These are phyloP conservation scores for Heliangelus exortis DNA, from an alignment of 2,797 vertebrate species.

Conservation along the genomic window DNA sequence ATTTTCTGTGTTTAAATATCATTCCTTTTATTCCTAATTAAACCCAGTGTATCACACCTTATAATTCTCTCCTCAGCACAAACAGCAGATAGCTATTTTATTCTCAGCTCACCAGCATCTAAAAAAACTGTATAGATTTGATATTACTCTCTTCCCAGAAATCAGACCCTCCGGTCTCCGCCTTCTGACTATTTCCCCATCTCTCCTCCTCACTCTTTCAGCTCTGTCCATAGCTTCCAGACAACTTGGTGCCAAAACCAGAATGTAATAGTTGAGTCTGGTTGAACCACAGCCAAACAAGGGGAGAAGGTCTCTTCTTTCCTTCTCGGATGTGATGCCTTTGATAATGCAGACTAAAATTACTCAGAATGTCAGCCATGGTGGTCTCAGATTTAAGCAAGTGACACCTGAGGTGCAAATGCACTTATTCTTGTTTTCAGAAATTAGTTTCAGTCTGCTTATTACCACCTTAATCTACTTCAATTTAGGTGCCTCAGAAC, in stretches of 20 bases:
- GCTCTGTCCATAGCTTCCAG: slow-evolving; percentile 6
- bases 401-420: neutral
- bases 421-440: neutral
- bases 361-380: neutral
- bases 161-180: neutral
- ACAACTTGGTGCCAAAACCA: slow-evolving; percentile 42
- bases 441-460: slow-evolving; percentile 6
- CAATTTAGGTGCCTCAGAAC: neutral
- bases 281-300: slow-evolving; percentile 13
- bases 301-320: slow-evolving; percentile 1
- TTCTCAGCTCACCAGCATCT: neutral
- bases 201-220: neutral
- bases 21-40: slow-evolving; percentile 12
- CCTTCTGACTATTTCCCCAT: neutral
- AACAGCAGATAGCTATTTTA: slow-evolving; percentile 1
- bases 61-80: neutral
- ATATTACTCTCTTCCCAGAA: slow-evolving; percentile 31
- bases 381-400: slow-evolving; percentile 9
- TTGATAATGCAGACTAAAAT: slow-evolving; percentile 10
- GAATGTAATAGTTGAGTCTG: neutral
- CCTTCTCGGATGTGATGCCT: neutral
- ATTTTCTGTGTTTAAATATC: neutral
- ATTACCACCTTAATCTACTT: neutral
- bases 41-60: neutral
- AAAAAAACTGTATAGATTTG: neutral